These are phyloP conservation scores for Etheostoma spectabile DNA, from an alignment of 2,113 vertebrate genomes.

Conservation along the genomic window DNA sequence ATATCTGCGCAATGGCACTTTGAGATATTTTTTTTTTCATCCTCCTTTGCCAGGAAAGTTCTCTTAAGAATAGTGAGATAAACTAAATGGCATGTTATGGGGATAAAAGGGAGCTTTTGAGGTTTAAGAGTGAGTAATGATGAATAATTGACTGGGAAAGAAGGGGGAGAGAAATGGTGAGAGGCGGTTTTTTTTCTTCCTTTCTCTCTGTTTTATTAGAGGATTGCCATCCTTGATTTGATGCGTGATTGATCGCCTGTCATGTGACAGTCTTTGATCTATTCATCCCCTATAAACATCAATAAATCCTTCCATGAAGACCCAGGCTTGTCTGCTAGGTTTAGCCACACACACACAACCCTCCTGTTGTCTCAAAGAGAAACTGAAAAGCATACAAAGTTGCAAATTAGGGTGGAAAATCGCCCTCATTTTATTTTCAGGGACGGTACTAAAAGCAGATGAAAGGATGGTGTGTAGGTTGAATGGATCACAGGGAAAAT, in stretches of 20 bases:
- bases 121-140: constrained; percentile 82
- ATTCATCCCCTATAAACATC: constrained; percentile 87
- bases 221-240: constrained; percentile 87
- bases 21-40: constrained; percentile 28
- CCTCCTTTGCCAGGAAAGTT: constrained; percentile 69
- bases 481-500: constrained; percentile 31
- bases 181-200: constrained; percentile 53
- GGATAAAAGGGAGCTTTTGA: constrained; percentile 77
- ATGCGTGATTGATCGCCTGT: constrained; percentile 88
- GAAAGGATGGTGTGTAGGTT: constrained; percentile 41
- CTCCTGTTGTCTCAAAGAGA: constrained; percentile 64
- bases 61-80: constrained; percentile 67
- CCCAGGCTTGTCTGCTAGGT: constrained; percentile 76
- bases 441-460: constrained; percentile 38
- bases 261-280: constrained; percentile 87
- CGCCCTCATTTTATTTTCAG: constrained; percentile 39
- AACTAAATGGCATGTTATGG: constrained; percentile 78
- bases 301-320: constrained; percentile 85
- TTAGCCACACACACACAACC: constrained; percentile 63
- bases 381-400: constrained; percentile 62
- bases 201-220: constrained; percentile 83
- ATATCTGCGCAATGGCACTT: constrained; percentile 49
- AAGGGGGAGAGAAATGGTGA: constrained; percentile 69
- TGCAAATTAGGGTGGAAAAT: constrained; percentile 51
- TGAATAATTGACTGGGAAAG: constrained; percentile 82